Base-by-base conservation (phyloP, 1,140 invertebrate species). In the Mamestra configurata region DNA sequence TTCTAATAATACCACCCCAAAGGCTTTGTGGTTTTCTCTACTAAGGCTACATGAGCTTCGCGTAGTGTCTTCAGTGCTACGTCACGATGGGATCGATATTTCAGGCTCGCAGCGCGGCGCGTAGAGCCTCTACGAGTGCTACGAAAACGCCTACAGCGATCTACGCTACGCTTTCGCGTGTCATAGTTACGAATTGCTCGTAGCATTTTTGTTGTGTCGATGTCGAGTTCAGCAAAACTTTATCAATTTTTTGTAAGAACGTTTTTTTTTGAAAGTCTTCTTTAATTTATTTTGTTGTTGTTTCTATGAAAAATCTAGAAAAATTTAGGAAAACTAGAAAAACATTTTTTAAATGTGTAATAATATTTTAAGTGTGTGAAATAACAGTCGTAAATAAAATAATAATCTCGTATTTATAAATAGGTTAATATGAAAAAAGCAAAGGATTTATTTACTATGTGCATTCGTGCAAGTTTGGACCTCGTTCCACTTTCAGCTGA, bases 21-120 rank as follows among this genome's bases (percentile, higher is more conserved):
- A 81, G 76, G 71, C 2, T 49, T 81, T 82, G 83, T 79, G 83
- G 81, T 84, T 84, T 82, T 49, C 46, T 40, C 20, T 79, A 84
- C 83, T 79, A 84, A 77, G 83, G 53, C 66, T 46, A 11, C 66
- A 71, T 57, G 49, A 71, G 22, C 24, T 13, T 20, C 1, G 49
- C 79, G 71, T 46, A 71, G 49, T 15, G 43, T 11, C 49, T 27
- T 22, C 27, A 20, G 75, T 31, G 80, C 59, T 49, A 70, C 31
- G 20, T 55, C 43, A 40, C 43, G 18, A 35, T 20, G 15, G 20
- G 31, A 53, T 53, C 59, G 22, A 35, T 80, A 66, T 31, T 68
- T 43, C 40, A 37, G 35, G 51, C 49, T 24, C 22, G 53, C 22
- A 55, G 53, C 53, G 53, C 20, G 51, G 43, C 24, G 31, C 27